phyloP scores from a whole-genome alignment of 2,113 vertebrate species.

The Porphyrio hochstetteri region DNA sequence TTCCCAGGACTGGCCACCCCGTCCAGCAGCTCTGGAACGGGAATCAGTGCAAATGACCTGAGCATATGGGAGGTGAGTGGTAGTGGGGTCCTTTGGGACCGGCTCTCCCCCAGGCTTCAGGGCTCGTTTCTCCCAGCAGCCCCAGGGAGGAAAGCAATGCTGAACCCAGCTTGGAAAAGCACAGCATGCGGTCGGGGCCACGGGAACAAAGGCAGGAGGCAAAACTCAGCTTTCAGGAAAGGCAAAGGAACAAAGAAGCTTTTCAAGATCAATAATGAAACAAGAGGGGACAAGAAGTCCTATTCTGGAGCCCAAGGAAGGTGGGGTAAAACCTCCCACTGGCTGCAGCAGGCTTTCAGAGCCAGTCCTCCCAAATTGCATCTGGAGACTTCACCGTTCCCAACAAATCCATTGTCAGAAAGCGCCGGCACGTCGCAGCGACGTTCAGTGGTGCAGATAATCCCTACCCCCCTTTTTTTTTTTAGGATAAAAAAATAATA shows the following conservation, averaged over 20 bases:
- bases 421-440: not conserved
- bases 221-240: not conserved
- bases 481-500: not conserved
- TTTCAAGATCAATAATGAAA: not conserved
- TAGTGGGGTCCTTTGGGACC: not conserved
- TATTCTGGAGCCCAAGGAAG: not conserved
- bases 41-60: rapidly evolving
- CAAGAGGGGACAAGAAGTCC: not conserved
- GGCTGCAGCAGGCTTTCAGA: not conserved
- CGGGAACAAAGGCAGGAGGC: not conserved
- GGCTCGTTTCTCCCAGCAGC: not conserved
- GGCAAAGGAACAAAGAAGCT: not conserved
- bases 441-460: not conserved
- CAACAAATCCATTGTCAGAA: not conserved
- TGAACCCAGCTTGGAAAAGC: not conserved
- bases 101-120: not conserved
- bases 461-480: not conserved
- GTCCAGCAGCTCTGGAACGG: not conserved
- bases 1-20: not conserved
- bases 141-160: not conserved
- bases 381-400: not conserved
- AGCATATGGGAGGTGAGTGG: not conserved
- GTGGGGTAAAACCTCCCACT: not conserved
- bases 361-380: not conserved
- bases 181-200: rapidly evolving